Conservation (phyloP, 2,113 vertebrate species). For the Paramisgurnus dabryanus region DNA sequence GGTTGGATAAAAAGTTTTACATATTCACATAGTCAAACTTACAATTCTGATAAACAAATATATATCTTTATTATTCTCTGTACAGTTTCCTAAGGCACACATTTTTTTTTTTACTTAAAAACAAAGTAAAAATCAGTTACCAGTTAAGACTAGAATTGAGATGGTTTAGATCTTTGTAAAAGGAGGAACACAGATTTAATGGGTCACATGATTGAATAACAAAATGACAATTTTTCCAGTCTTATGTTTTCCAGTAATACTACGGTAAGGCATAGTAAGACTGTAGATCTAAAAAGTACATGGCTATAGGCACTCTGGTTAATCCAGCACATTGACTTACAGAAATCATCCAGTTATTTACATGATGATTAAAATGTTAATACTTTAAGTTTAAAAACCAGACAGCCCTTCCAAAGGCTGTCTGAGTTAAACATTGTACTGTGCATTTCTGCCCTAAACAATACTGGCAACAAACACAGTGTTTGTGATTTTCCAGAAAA, state of each 20-base stretch:
- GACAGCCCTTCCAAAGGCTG: constrained; percentile 3
- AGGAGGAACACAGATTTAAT: background rate
- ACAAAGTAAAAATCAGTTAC: constrained; percentile 6
- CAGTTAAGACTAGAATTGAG: constrained; percentile 1
- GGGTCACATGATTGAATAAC: constrained; percentile 2
- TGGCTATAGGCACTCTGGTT: constrained; percentile 40
- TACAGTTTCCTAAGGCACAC: constrained; percentile 48
- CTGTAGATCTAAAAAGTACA: constrained; percentile 24
- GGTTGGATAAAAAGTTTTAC: background rate
- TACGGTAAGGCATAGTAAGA: constrained; percentile 12
- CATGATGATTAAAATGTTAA: constrained; percentile 46
- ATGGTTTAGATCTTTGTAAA: constrained; percentile 20
- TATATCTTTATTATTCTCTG: constrained; percentile 62
- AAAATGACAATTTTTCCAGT: constrained; percentile 39
- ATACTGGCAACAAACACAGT: background rate
- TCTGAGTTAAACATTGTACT: background rate
- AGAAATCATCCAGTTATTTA: constrained; percentile 40
- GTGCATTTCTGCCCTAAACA: background rate
- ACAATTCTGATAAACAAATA: constrained; percentile 51
- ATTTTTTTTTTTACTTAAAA: background rate
- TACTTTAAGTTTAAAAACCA: constrained; percentile 45
- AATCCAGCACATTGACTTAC: constrained; percentile 35
- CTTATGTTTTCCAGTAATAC: constrained; percentile 17
- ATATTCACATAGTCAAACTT: constrained; percentile 59
- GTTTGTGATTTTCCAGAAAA: constrained; percentile 3